Evolutionary conservation across 2,888 invertebrate species (phyloP).

Genomic region (Pristionchus mayeri): DNA sequence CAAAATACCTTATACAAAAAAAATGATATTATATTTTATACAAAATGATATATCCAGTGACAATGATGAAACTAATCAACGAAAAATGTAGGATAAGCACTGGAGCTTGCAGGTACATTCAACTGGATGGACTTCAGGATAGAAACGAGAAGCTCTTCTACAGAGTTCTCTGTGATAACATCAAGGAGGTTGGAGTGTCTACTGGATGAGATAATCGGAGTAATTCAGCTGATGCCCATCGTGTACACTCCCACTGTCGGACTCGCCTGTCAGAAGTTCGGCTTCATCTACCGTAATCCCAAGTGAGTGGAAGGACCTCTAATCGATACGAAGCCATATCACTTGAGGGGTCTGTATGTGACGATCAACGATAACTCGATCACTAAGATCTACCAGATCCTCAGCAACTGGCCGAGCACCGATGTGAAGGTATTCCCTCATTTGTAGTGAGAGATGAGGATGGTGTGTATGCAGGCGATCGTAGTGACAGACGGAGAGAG

Average conservation of each 20-base stretch:
- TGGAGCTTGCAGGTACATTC: conserved; percentile 96
- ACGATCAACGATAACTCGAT: conserved; percentile 89
- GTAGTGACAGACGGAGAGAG: conserved; percentile 98
- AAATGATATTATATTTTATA: too few species aligned
- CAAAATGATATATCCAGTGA: too few species aligned
- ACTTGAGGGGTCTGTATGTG: conserved; percentile 88
- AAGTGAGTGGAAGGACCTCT: conserved; percentile 78
- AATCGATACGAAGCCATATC: not conserved
- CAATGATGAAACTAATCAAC: too few species aligned
- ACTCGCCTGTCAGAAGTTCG: conserved; percentile 95
- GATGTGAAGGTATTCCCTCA: conserved; percentile 78
- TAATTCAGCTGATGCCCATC: conserved; percentile 89
- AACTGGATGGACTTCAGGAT: conserved; percentile 91
- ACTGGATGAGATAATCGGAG: not conserved
- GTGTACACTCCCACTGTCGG: conserved; percentile 99
- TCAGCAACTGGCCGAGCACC: conserved; percentile 89
- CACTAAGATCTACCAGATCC: conserved; percentile 92
- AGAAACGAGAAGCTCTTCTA: conserved; percentile 97
- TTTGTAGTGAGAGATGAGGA: not conserved
- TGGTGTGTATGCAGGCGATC: conserved; percentile 76
- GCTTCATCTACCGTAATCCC: conserved; percentile 88
- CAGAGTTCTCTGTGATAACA: conserved; percentile 88
- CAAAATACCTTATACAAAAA: too few species aligned
- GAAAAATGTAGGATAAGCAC: too few species aligned
- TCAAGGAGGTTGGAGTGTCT: conserved; percentile 79